phyloP scores from a whole-genome alignment of 2,113 vertebrate genomes.

The Gallinago jamesoni region DNA sequence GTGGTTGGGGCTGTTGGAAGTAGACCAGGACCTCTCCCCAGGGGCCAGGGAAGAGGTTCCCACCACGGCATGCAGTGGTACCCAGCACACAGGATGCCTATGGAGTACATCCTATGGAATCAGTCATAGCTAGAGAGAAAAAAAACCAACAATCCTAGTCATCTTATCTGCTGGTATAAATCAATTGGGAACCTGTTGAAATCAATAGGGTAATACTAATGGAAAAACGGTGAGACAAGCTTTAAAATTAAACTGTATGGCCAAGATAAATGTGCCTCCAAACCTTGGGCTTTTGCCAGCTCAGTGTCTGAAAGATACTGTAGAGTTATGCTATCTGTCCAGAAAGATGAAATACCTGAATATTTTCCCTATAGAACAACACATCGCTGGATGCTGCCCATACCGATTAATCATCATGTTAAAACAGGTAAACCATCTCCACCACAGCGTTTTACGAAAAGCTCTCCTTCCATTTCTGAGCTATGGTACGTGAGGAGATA shows the following conservation, averaged over 20 bases:
- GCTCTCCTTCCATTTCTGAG: not conserved
- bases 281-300: not conserved
- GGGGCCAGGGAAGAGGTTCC: not conserved
- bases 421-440: not conserved
- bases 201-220: not conserved
- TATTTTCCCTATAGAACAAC: not conserved
- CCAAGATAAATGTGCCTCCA: not conserved
- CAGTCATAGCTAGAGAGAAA: not conserved
- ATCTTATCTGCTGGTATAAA: not conserved
- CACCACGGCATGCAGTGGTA: not conserved
- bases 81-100: accelerated
- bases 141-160: not conserved
- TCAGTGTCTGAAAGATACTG: not conserved
- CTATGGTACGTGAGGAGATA: not conserved
- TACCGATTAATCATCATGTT: not conserved
- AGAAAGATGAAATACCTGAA: not conserved
- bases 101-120: not conserved
- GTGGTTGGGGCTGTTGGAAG: accelerated
- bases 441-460: not conserved
- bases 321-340: not conserved
- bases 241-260: not conserved
- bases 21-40: not conserved
- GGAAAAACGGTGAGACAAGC: not conserved
- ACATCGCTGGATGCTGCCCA: not conserved
- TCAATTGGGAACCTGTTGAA: not conserved